phyloP scores from a whole-genome alignment of 92 coral and sea anemone genomes.

The Siderastrea siderea region DNA sequence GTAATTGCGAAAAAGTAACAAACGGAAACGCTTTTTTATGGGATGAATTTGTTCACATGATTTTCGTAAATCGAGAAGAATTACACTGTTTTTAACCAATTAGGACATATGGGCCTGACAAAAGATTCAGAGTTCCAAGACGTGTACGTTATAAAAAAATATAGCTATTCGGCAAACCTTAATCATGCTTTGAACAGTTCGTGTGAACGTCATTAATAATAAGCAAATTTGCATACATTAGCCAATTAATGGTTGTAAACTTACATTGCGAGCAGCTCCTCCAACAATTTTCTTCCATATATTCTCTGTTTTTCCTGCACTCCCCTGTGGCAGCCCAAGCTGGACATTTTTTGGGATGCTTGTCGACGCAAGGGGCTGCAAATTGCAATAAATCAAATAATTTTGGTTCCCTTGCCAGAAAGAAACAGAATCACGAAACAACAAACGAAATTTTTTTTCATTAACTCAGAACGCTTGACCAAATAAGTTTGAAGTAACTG shows the following conservation, averaged over 20 bases:
- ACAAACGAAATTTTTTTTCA: no score
- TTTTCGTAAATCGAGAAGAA: no score
- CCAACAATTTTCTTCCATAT: constrained; percentile 82
- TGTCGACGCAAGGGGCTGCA: constrained; percentile 73
- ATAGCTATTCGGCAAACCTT: no score
- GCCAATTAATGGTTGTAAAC: background rate
- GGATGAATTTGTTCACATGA: no score
- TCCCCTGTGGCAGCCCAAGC: constrained; percentile 63
- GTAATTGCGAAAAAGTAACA: background rate
- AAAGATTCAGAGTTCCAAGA: no score
- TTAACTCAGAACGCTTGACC: no score
- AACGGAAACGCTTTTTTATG: background rate
- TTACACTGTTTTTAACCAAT: no score
- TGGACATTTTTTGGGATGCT: constrained; percentile 55
- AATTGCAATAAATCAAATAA: background rate
- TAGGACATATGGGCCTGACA: no score
- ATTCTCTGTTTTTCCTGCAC: constrained; percentile 64
- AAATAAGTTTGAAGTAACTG: no score
- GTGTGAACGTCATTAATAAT: no score
- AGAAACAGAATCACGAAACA: background rate
- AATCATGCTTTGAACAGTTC: no score
- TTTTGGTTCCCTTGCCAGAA: background rate
- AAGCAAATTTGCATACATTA: background rate
- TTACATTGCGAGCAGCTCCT: constrained; percentile 62
- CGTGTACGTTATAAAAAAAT: no score